Conservation (phyloP, 2,113 vertebrate genomes). For the Terrapene triunguis region DNA sequence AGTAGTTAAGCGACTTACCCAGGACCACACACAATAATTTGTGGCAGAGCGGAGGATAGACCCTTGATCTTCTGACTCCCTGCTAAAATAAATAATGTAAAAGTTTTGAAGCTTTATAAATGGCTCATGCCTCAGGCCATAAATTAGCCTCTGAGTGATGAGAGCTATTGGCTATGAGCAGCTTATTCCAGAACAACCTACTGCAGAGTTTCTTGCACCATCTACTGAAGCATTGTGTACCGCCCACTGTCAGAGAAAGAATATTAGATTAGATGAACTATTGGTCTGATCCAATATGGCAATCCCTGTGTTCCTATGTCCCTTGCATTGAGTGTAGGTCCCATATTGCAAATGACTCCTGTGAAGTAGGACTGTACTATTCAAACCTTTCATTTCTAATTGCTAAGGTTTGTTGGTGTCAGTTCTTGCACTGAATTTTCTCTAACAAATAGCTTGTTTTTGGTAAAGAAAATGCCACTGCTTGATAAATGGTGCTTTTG, state of each 20-base stretch:
- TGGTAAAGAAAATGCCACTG: neutral
- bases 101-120: neutral
- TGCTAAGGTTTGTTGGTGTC: neutral
- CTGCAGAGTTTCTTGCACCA: neutral
- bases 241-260: neutral
- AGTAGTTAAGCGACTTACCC: neutral
- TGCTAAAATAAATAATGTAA: neutral
- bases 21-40: neutral
- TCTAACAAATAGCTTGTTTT: neutral
- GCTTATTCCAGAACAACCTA: neutral
- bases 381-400: conserved; percentile 6
- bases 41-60: neutral
- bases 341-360: neutral
- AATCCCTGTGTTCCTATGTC: neutral
- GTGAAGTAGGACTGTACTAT: neutral
- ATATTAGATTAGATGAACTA: neutral
- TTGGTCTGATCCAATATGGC: neutral
- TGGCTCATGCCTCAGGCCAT: neutral
- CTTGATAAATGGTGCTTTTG: conserved; percentile 3
- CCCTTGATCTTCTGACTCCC: neutral
- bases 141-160: neutral
- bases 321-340: neutral
- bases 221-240: neutral
- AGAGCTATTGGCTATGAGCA: neutral
- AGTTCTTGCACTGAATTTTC: neutral